These are phyloP conservation scores for Propsilocerus akamusi DNA, from an alignment of 1,140 invertebrate species.

Conservation along the genomic window DNA sequence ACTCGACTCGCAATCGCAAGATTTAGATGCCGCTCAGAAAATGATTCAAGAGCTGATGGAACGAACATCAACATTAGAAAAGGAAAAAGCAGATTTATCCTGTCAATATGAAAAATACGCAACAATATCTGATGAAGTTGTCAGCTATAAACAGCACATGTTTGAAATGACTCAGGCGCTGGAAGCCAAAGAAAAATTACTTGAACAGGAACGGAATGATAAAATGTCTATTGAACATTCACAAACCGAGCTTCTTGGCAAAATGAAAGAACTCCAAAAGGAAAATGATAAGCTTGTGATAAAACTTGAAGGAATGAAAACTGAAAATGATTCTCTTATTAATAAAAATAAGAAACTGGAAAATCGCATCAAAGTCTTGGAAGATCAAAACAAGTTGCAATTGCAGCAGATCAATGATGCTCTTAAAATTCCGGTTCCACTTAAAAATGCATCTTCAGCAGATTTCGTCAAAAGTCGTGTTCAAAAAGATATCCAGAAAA, in stretches of 20 bases:
- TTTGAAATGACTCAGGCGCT: background rate
- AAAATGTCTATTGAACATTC: constrained; percentile 11
- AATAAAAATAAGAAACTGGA: constrained; percentile 23
- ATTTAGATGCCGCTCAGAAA: background rate
- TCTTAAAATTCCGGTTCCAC: too few relatives aligned
- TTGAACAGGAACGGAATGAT: constrained; percentile 9
- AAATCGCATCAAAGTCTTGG: constrained; percentile 13
- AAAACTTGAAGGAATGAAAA: constrained; percentile 26
- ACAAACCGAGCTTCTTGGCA: constrained; percentile 9
- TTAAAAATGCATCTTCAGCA: background rate
- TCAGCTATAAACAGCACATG: background rate
- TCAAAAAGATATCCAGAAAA: background rate
- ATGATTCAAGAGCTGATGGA: background rate
- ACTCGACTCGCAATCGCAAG: background rate
- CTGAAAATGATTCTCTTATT: constrained; percentile 23
- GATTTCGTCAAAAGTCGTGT: background rate
- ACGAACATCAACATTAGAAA: background rate
- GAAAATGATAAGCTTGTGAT: constrained; percentile 18
- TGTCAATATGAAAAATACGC: constrained; percentile 10
- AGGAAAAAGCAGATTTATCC: constrained; percentile 9
- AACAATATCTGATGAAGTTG: background rate
- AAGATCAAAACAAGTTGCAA: constrained; percentile 3
- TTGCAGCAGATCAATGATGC: too few relatives aligned
- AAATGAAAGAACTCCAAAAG: constrained; percentile 16
- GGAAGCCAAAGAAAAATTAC: constrained; percentile 9